Percentiles rank a stretch among this genome's conserved stretches.
Evolutionary conservation across 2,888 invertebrate genomes (phyloP).

Genomic region (Gastracanthus pulcherrimus): DNA sequence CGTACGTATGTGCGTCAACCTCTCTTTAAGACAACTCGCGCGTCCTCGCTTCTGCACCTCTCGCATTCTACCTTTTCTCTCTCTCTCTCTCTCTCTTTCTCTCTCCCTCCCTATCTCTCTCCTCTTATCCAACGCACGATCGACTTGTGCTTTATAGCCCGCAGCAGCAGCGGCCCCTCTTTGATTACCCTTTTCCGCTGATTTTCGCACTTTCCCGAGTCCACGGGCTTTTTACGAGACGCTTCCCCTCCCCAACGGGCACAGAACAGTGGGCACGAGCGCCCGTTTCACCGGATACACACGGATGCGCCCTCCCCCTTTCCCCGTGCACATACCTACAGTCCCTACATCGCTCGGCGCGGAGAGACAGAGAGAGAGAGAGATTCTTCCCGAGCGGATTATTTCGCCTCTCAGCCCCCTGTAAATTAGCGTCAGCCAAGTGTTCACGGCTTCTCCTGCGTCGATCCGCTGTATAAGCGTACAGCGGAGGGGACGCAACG

Average conservation of each 20-base stretch:
- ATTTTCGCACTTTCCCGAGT: conserved; percentile 38
- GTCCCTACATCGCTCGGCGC: no score
- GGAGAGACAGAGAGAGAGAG: no score
- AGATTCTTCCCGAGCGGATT: no score
- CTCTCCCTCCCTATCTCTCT: neutral
- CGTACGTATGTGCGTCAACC: conserved; percentile 29
- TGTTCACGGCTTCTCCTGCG: neutral
- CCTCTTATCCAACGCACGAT: conserved; percentile 10
- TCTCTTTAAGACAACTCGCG: conserved; percentile 1
- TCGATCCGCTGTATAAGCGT: neutral
- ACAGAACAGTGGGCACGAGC: neutral
- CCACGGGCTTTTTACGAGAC: conserved; percentile 17
- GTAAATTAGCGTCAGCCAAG: neutral
- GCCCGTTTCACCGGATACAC: neutral
- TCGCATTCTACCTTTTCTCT: neutral
- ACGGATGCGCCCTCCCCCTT: no score
- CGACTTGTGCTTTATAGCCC: neutral
- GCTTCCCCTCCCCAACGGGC: no score
- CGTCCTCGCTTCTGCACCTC: neutral
- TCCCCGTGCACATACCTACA: neutral
- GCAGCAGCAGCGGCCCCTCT: neutral
- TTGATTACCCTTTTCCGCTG: conserved; percentile 43
- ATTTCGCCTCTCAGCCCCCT: neutral
- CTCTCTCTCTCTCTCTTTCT: neutral
- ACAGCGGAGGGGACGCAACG: neutral